A percentile compares a stretch with the other conserved stretches of the same genome.
phyloP scores from a whole-genome alignment of 2,888 invertebrate genomes.

The Tubulanus polymorphus region DNA sequence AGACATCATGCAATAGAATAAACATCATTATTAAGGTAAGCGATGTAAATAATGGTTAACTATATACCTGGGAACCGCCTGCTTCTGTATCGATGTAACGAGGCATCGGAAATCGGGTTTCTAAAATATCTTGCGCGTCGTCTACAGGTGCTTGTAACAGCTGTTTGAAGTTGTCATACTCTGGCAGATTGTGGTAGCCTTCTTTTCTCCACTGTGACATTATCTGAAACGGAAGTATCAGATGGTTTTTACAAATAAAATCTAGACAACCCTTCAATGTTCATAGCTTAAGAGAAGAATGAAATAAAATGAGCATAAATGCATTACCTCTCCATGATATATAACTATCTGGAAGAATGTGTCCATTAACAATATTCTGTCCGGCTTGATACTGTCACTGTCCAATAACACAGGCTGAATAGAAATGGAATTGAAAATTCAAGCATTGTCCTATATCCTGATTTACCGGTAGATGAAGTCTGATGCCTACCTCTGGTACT shows the following conservation, averaged over 20 bases:
- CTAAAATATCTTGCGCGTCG: slow-evolving; percentile 94
- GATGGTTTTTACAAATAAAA: neutral
- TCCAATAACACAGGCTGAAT: slow-evolving; percentile 87
- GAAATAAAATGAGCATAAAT: neutral
- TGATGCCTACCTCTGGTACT: slow-evolving; percentile 66
- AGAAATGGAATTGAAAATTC: slow-evolving; percentile 1
- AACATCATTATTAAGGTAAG: slow-evolving; percentile 1
- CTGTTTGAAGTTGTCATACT: slow-evolving; percentile 96
- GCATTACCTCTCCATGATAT: slow-evolving; percentile 91
- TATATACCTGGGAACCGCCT: slow-evolving; percentile 83
- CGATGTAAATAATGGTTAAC: neutral
- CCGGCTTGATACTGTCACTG: slow-evolving; percentile 94
- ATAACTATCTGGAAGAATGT: slow-evolving; percentile 99
- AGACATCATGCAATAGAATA: neutral
- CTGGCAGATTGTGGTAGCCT: slow-evolving; percentile 91
- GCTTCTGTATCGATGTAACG: slow-evolving; percentile 98
- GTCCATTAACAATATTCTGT: slow-evolving; percentile 97
- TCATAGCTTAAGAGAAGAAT: too few species aligned
- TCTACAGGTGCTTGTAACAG: slow-evolving; percentile 92
- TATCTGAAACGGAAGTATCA: slow-evolving; percentile 62
- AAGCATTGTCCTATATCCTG: too few species aligned
- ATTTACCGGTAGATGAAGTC: too few species aligned
- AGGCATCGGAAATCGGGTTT: slow-evolving; percentile 96
- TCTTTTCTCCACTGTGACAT: slow-evolving; percentile 95
- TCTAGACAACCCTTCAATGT: neutral